phyloP scores from a whole-genome alignment of 2,113 vertebrate genomes.

The Larimichthys polyactis region DNA sequence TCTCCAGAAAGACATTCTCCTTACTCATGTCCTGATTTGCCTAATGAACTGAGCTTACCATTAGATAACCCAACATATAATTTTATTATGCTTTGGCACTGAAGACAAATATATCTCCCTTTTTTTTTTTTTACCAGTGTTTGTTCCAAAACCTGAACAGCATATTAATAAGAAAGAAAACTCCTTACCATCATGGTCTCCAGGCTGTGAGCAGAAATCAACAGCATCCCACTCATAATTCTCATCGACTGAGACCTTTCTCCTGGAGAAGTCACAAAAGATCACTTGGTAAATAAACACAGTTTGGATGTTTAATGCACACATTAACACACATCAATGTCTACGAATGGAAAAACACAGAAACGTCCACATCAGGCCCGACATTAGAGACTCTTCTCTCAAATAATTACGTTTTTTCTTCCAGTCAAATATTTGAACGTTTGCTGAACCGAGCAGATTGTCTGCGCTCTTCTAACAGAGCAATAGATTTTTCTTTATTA shows the following conservation, averaged over 20 bases:
- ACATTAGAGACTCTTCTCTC: not conserved
- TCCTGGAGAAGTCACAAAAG: constrained; percentile 63
- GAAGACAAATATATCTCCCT: not conserved
- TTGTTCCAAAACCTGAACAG: not conserved
- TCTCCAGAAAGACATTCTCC: not conserved
- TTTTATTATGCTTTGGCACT: not conserved
- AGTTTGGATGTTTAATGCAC: not conserved
- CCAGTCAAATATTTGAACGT: not conserved
- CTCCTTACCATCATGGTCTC: constrained; percentile 59
- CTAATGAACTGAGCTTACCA: not conserved
- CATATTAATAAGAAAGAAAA: constrained; percentile 1
- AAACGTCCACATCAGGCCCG: no score
- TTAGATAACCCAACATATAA: not conserved
- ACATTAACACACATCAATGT: constrained; percentile 1
- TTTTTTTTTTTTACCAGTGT: not conserved
- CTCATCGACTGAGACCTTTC: constrained; percentile 83
- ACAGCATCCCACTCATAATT: constrained; percentile 85
- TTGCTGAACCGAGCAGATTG: not conserved
- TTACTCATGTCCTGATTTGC: not conserved
- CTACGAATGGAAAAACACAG: constrained; percentile 6
- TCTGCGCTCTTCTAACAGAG: not conserved
- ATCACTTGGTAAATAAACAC: constrained; percentile 11
- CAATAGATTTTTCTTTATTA: not conserved
- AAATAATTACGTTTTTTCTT: not conserved
- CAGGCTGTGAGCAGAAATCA: constrained; percentile 69